Percentiles rank a stretch among this genome's conserved stretches.
Evolutionary conservation across 2,888 invertebrate species (phyloP).

Genomic region (Hedychridium roseum): DNA sequence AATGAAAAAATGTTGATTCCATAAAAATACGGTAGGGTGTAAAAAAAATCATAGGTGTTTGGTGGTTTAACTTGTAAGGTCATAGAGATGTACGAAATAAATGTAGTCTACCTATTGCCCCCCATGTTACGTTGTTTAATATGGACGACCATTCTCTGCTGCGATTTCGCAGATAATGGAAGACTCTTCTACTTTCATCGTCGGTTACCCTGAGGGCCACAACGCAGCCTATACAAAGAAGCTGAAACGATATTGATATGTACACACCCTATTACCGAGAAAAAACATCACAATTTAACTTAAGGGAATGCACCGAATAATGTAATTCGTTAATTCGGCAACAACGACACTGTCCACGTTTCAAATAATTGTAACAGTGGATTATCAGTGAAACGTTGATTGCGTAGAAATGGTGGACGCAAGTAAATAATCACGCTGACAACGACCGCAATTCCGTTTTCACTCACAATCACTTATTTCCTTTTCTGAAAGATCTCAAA

Average conservation of each 20-base stretch:
- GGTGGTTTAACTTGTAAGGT: not conserved
- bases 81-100: not conserved
- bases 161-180: conserved; percentile 74
- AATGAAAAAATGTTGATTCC: no score
- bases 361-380: no score
- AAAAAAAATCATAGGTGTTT: conserved; percentile 11
- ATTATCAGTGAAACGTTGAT: no score
- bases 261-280: not conserved
- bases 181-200: conserved; percentile 75
- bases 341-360: no score
- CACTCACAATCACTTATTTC: no score
- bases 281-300: not conserved
- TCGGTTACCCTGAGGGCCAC: conserved; percentile 76
- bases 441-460: no score
- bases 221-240: conserved; percentile 73
- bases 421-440: no score
- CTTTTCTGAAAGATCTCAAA: no score
- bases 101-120: conserved; percentile 69
- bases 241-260: conserved; percentile 61
- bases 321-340: no score
- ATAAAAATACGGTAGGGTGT: no score
- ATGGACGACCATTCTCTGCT: conserved; percentile 81
- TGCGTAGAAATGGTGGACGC: no score
- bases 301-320: no score
- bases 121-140: conserved; percentile 78